Conservation (phyloP, 2,113 vertebrate genomes). For the Falco punctatus region DNA sequence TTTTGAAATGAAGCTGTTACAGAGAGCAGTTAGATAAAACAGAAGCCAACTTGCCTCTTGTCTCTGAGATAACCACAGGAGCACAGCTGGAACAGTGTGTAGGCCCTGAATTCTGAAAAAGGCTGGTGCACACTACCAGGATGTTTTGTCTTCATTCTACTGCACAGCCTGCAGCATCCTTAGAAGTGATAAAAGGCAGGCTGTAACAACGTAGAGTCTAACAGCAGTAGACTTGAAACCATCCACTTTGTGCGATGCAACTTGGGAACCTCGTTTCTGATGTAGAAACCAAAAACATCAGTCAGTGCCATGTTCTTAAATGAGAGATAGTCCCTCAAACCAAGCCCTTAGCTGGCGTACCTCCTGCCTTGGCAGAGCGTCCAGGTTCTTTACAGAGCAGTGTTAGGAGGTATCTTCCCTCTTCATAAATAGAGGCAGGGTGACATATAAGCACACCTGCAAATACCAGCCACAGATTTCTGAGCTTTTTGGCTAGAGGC, state of each 20-base stretch:
- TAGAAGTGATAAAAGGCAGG: neutral
- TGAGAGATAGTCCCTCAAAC: neutral
- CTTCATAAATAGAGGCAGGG: neutral
- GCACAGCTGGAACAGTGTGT: neutral
- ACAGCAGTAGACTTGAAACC: neutral
- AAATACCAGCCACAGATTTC: neutral
- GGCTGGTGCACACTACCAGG: neutral
- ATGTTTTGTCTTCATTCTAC: neutral
- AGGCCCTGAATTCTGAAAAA: neutral
- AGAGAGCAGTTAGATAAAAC: neutral
- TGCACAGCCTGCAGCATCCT: neutral
- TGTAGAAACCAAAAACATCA: neutral
- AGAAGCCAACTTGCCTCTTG: neutral
- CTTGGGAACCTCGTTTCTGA: neutral
- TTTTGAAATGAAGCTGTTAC: neutral
- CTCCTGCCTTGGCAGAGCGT: fast-evolving
- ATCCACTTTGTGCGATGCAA: neutral
- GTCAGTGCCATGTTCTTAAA: neutral
- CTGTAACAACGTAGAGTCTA: fast-evolving
- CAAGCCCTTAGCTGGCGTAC: neutral
- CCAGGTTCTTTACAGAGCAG: neutral
- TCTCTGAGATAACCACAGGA: neutral
- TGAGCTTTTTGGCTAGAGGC: neutral
- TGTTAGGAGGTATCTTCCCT: neutral
- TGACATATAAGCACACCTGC: neutral